Evolutionary conservation across 2,113 vertebrate genomes (phyloP), one percentile per base, ranked within the genome.

Genomic region (Cololabis saira): DNA sequence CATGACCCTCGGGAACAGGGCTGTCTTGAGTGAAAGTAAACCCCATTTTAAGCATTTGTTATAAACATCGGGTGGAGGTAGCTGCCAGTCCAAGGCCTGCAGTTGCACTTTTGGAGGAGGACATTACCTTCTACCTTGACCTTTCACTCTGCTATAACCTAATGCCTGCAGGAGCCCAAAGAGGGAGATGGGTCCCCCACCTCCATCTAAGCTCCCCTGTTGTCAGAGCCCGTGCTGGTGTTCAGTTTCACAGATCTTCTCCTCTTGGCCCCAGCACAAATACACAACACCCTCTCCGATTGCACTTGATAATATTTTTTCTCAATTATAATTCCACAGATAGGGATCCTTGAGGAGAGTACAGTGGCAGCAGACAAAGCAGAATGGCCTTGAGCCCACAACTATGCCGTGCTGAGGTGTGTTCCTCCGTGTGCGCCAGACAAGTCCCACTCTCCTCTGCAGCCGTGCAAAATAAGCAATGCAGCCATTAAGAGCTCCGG

Each of bases 231-330:
- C 51, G 37, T n/a, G 56, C 8, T 0, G 61, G 82, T 81, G 73
- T 86, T 82, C 16, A 45, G 80, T 89, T 91, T 85, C 88, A 73
- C 70, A 47, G 80, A 1, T 11, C 71, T 76, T 81, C 80, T 78
- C 64, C 57, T 77, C 61, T 48, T 66, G 68, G 76, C 83, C 84
- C 85, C 88, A 83, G 81, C 85, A 87, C 81, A 90, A 92, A 91
- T 86, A 92, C 87, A 88, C 90, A 88, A 84, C 74, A 83, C 76
- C 71, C 67, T 91, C 89, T 91, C 85, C 52, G n/a, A 82, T 90
- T 90, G 79, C 90, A 81, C 79, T 83, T 65, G 80, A 92, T 89
- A 91, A 91, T 92, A 92, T 92, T 92, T 91, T 80, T 81, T 71
- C 87, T 87, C 78, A 80, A 83, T 91, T 91, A 84, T 89, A 90